Evolutionary conservation across 2,797 vertebrate genomes (phyloP).

Genomic region (Hippopotamyrus pictus): DNA sequence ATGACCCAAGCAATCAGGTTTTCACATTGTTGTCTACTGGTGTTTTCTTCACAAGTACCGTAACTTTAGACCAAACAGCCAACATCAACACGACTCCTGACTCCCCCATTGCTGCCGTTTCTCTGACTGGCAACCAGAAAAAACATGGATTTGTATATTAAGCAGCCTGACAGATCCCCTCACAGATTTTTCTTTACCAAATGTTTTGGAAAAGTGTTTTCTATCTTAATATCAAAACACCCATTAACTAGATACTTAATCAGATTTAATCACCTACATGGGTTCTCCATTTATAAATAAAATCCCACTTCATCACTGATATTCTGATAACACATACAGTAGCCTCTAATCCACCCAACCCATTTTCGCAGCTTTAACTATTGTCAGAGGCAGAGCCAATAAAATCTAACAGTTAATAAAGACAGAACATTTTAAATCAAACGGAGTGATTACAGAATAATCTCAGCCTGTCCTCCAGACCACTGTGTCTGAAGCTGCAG

Average conservation of each 20-base stretch:
- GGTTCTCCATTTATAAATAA: not conserved
- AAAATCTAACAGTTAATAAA: constrained; percentile 6
- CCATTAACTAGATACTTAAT: not conserved
- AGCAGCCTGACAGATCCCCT: not conserved
- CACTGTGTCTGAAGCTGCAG: constrained; percentile 31
- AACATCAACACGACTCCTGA: not conserved
- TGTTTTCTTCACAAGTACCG: not conserved
- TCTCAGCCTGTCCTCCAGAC: constrained; percentile 39
- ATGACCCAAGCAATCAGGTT: not conserved
- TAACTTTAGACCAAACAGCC: not conserved
- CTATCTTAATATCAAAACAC: not conserved
- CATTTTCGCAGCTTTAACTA: not conserved
- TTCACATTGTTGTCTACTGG: not conserved
- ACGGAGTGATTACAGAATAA: constrained; percentile 36
- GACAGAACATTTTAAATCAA: constrained; percentile 16
- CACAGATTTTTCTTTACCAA: not conserved
- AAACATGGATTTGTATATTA: not conserved
- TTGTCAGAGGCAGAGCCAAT: not conserved
- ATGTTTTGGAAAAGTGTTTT: not conserved
- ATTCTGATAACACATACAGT: not conserved
- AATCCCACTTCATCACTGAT: not conserved
- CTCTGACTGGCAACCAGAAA: constrained; percentile 2
- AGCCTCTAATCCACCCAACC: constrained; percentile 14
- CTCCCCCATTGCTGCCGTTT: not conserved
- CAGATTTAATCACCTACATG: not conserved